These are phyloP conservation scores for Regulus satrapa DNA, from an alignment of 2,113 vertebrate genomes.

Conservation along the genomic window DNA sequence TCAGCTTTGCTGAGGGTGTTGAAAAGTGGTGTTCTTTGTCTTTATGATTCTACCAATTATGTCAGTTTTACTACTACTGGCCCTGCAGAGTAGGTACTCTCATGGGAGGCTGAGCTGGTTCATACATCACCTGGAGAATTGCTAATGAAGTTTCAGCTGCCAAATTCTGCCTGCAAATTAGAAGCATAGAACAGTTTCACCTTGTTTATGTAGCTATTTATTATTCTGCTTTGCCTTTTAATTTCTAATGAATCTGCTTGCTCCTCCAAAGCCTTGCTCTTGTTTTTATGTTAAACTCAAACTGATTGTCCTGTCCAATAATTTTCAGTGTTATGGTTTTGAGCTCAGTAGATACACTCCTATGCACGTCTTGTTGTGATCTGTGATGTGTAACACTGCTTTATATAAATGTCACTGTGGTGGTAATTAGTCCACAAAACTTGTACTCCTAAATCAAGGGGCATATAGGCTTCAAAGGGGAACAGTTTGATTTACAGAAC, in stretches of 20 bases:
- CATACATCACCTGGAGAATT: not conserved
- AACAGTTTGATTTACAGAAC: not conserved
- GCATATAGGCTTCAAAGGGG: not conserved
- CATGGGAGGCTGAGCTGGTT: not conserved
- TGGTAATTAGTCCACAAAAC: not conserved
- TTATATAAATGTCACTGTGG: not conserved
- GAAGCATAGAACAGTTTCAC: not conserved
- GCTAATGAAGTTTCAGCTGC: constrained; percentile 6
- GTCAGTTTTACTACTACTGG: not conserved
- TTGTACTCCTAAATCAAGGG: not conserved
- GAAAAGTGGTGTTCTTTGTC: not conserved
- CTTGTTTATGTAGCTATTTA: not conserved
- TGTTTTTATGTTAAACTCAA: not conserved
- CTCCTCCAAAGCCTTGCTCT: not conserved
- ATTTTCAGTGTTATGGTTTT: not conserved
- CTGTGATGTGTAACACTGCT: not conserved
- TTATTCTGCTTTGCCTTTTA: constrained; percentile 8
- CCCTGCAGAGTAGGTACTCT: not conserved
- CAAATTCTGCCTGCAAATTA: not conserved
- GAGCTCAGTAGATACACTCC: not conserved
- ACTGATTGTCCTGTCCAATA: not conserved
- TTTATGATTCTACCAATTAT: not conserved
- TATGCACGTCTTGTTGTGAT: not conserved
- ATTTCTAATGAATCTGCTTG: not conserved
- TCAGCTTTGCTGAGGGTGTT: not conserved